Evolutionary conservation across 2,113 vertebrate genomes (phyloP).

Genomic region (Saccopteryx leptura): DNA sequence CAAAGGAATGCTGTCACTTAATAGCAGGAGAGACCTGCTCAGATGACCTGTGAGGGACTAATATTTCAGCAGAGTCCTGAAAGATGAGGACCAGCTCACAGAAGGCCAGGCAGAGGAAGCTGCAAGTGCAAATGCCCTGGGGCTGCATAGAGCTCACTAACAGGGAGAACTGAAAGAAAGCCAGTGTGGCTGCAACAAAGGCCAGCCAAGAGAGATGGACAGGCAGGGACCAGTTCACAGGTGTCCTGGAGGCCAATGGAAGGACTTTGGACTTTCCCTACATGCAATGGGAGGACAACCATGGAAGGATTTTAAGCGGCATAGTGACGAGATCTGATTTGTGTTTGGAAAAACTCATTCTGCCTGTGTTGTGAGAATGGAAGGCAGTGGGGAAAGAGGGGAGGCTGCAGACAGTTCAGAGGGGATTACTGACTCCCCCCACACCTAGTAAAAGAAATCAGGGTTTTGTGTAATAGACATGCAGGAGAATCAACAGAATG

Average conservation of each 20-base stretch:
- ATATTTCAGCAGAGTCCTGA: background rate
- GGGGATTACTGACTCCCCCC: background rate
- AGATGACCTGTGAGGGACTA: background rate
- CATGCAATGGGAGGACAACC: background rate
- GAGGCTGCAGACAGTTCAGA: background rate
- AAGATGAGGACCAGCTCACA: background rate
- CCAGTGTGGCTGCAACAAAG: background rate
- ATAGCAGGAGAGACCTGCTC: background rate
- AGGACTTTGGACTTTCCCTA: background rate
- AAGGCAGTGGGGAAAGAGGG: background rate
- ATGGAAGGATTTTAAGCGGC: background rate
- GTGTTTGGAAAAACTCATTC: background rate
- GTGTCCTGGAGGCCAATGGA: background rate
- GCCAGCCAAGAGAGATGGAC: background rate
- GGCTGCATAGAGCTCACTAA: accelerated
- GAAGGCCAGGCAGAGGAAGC: background rate
- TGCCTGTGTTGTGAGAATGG: background rate
- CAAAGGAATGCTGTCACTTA: background rate
- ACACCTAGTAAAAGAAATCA: background rate
- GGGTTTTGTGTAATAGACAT: background rate
- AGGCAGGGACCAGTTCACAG: background rate
- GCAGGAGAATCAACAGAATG: background rate
- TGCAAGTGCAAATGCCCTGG: background rate
- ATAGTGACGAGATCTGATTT: background rate
- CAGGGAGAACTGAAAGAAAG: background rate